Conservation (phyloP, 2,113 vertebrate genomes). For the Chlorodrepanis virens region DNA sequence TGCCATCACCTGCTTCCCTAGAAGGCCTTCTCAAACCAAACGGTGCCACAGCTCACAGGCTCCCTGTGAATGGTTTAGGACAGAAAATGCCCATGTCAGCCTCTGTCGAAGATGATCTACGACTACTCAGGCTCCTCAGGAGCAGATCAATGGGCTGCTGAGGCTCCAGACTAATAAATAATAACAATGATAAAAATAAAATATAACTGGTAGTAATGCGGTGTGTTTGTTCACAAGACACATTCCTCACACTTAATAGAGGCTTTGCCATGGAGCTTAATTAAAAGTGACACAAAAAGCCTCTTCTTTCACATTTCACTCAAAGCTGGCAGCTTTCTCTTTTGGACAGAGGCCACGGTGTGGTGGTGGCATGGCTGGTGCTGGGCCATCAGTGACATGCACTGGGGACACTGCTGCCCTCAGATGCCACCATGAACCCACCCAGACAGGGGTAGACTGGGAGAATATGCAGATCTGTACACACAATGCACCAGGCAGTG, state of each 20-base stretch:
- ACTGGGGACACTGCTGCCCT: background rate
- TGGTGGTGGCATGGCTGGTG: background rate
- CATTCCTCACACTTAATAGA: background rate
- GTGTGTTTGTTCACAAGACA: background rate
- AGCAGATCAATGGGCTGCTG: background rate
- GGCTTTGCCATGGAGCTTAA: background rate
- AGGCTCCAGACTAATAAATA: conserved; percentile 43
- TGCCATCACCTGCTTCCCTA: background rate
- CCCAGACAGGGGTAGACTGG: fast-evolving
- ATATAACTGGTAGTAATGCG: background rate
- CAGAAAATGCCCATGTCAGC: background rate
- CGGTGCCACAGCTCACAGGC: fast-evolving
- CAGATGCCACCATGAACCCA: background rate
- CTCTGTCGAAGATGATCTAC: background rate
- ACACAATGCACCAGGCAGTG: background rate
- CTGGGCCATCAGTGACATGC: background rate
- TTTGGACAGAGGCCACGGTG: background rate
- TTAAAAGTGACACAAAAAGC: background rate
- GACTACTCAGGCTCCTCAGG: background rate
- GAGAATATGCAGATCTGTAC: fast-evolving
- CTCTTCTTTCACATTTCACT: background rate
- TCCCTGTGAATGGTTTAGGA: background rate
- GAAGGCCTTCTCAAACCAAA: background rate
- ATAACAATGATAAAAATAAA: conserved; percentile 20
- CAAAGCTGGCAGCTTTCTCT: fast-evolving